These are phyloP conservation scores for Hylaea fasciaria DNA, from an alignment of 2,888 invertebrate genomes.

Conservation along the genomic window DNA sequence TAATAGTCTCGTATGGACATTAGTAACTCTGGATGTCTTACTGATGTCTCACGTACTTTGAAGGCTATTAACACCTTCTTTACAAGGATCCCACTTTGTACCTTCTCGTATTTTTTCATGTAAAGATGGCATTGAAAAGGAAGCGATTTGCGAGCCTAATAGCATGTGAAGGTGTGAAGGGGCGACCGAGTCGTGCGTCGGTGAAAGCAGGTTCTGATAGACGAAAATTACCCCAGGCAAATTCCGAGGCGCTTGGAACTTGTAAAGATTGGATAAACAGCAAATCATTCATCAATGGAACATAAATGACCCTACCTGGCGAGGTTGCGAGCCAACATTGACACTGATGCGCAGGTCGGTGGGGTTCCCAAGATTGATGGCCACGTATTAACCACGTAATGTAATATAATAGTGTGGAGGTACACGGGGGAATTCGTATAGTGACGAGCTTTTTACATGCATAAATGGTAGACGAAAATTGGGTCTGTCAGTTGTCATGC, in stretches of 20 bases:
- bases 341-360: slow-evolving; percentile 53
- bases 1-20: too few relatives aligned
- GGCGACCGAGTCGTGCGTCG: slow-evolving; percentile 68
- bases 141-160: slow-evolving; percentile 71
- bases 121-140: slow-evolving; percentile 57
- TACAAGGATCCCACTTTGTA: too few relatives aligned
- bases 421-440: not conserved
- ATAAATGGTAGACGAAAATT: slow-evolving; percentile 43
- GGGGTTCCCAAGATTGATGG: slow-evolving; percentile 54
- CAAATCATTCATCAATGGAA: slow-evolving; percentile 67
- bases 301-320: slow-evolving; percentile 60
- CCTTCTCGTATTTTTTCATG: not conserved
- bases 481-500: slow-evolving; percentile 38
- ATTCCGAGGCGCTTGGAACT: slow-evolving; percentile 43
- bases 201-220: slow-evolving; percentile 75
- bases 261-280: slow-evolving; percentile 41
- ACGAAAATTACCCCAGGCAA: slow-evolving; percentile 71
- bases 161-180: slow-evolving; percentile 61
- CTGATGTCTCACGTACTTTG: too few relatives aligned
- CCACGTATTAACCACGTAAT: slow-evolving; percentile 40
- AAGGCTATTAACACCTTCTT: too few relatives aligned
- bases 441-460: slow-evolving; percentile 14
- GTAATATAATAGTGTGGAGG: slow-evolving; percentile 14
- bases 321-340: slow-evolving; percentile 49
- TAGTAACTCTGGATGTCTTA: too few relatives aligned